These are phyloP conservation scores for Heliconius aoede DNA, from an alignment of 2,888 invertebrate species.

Conservation along the genomic window DNA sequence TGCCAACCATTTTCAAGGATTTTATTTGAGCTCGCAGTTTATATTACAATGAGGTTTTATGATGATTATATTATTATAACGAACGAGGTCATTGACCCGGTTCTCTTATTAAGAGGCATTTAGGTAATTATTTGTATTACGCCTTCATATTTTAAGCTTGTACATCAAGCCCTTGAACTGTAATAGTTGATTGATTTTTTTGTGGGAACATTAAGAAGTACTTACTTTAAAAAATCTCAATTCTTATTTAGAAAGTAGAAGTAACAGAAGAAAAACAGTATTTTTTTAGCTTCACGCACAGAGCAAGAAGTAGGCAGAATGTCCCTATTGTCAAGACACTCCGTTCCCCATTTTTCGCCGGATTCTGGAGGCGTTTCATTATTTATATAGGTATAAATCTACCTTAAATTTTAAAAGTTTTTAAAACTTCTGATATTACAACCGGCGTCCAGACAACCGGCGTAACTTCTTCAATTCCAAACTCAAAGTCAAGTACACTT, in stretches of 20 bases:
- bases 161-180: conserved; percentile 22
- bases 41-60: conserved; percentile 24
- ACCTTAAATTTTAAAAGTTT: neutral
- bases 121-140: conserved; percentile 30
- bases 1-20: conserved; percentile 9
- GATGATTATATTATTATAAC: conserved; percentile 19
- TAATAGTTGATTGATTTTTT: neutral
- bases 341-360: too few species aligned
- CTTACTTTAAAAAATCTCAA: too few species aligned
- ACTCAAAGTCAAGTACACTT: conserved; percentile 22
- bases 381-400: neutral
- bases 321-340: too few species aligned
- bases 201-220: too few species aligned
- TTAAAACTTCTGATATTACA: conserved; percentile 9
- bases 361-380: too few species aligned
- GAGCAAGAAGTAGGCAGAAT: too few species aligned
- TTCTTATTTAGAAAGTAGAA: too few species aligned
- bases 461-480: conserved; percentile 13
- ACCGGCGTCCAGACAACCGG: neutral
- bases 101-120: conserved; percentile 17
- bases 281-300: too few species aligned
- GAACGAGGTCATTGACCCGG: conserved; percentile 15
- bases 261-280: too few species aligned
- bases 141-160: conserved; percentile 12
- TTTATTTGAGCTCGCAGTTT: conserved; percentile 19